Percentiles rank a stretch among this genome's conserved stretches.
Conservation (phyloP, 2,113 vertebrate species). For the Eclectus roratus region DNA sequence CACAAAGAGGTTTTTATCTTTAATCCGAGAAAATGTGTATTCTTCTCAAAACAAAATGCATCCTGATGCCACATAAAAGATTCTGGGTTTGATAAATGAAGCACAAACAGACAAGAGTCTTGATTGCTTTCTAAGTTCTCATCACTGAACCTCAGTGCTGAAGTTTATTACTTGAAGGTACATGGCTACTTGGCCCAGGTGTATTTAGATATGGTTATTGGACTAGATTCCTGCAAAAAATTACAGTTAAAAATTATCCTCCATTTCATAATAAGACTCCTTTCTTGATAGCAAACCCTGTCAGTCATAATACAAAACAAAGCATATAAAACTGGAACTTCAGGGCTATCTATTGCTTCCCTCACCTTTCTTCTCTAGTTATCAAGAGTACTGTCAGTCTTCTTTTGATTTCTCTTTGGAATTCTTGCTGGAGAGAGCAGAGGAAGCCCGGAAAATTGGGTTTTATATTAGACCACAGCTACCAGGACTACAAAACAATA, state of each 20-base stretch:
- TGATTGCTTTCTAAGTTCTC: background rate
- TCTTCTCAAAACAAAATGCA: background rate
- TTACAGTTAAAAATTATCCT: background rate
- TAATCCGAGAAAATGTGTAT: background rate
- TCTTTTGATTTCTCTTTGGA: background rate
- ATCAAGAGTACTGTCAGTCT: background rate
- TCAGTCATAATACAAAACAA: background rate
- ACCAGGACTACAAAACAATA: background rate
- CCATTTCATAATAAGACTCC: background rate
- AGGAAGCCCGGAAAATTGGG: background rate
- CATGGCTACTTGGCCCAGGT: accelerated
- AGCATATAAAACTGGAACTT: background rate
- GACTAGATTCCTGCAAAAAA: background rate
- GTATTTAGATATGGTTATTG: background rate
- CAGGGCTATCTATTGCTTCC: background rate
- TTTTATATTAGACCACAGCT: accelerated
- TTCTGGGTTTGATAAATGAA: background rate
- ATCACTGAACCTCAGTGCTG: background rate
- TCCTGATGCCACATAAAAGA: background rate
- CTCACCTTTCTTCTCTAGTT: background rate
- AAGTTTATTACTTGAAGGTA: background rate
- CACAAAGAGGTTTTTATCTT: background rate
- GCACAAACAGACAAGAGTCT: background rate
- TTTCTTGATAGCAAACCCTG: background rate
- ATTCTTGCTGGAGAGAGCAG: background rate